Evolutionary conservation across 2,888 invertebrate species (phyloP).

Genomic region (Drosophila kanekoi): DNA sequence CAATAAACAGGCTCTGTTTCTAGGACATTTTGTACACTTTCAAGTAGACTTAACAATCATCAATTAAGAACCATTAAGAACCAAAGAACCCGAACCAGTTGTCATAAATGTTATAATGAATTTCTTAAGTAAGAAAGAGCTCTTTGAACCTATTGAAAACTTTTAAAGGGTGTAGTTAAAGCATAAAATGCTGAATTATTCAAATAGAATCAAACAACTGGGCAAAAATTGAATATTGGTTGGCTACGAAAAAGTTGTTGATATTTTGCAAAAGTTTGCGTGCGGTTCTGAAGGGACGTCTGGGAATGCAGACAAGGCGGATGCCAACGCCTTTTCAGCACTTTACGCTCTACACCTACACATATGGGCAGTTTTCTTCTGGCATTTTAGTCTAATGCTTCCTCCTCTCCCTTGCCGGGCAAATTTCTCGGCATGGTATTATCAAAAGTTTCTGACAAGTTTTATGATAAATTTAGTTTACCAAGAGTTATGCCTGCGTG

Average conservation of each 20-base stretch:
- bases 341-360: neutral
- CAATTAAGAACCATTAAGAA: neutral
- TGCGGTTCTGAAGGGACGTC: slow-evolving; percentile 41
- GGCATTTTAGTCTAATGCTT: slow-evolving; percentile 2
- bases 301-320: slow-evolving; percentile 55
- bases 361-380: slow-evolving; percentile 1
- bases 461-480: slow-evolving; percentile 38
- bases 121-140: neutral
- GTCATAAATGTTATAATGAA: neutral
- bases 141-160: neutral
- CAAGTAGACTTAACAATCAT: neutral
- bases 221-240: slow-evolving; percentile 16
- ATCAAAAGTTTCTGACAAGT: slow-evolving; percentile 30
- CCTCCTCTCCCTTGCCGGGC: neutral
- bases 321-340: slow-evolving; percentile 7
- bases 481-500: slow-evolving; percentile 1
- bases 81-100: neutral
- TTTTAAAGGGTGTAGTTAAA: neutral
- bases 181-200: neutral
- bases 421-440: slow-evolving; percentile 1
- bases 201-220: neutral
- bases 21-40: neutral
- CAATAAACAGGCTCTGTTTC: neutral
- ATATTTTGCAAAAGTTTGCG: slow-evolving; percentile 55
- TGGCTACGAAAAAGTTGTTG: slow-evolving; percentile 29